Evolutionary conservation across 1,140 invertebrate genomes (phyloP), one percentile per base, ranked within the genome.

Genomic region (Drosophila sproati): DNA sequence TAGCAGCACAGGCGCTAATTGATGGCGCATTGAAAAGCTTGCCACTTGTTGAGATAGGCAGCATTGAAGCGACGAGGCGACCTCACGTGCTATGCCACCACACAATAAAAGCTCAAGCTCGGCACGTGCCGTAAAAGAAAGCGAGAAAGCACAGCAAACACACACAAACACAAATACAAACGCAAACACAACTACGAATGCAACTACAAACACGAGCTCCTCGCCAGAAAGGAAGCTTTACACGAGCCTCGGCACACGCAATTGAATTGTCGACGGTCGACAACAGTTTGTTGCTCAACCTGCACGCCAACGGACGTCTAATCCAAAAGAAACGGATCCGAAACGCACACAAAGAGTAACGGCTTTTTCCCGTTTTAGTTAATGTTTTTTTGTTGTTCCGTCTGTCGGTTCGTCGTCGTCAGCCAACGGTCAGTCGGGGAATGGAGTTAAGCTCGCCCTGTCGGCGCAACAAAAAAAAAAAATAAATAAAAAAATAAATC

Each of bases 221-320:
- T 29, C 74, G 41, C 50, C 31, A 67, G 56, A 39, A 32, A 66
- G 32, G 57, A 29, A 87, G 83, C 83, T 83, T 87, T 88, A 32
- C 54, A 78, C 82, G 79, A 87, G 66, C 47, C 78, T 45, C 45
- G 72, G 72, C 41, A 34, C 56, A 61, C 57, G 64, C 66, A 62
- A 67, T 77, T 32, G 69, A 52, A 56, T 62, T 69, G 47, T 57
- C 56, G 67, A 67, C 59, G n/a, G 34, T 56, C 70, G 56, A 68
- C 85, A 88, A 88, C 83, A 88, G 83, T 88, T 88, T 88, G 83
- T 89, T 88, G 85, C 78, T 89, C 59, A 85, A 82, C 63, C 85
- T 85, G 73, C 48, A 73, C 63, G 77, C 68, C 52, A 89, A 80
- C 85, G 83, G 83, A 88, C 85, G 83, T 80, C 66, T 71, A 29